phyloP scores from a whole-genome alignment of 35 echinoderm and acorn worm species.

The Chiridota heheva region DNA sequence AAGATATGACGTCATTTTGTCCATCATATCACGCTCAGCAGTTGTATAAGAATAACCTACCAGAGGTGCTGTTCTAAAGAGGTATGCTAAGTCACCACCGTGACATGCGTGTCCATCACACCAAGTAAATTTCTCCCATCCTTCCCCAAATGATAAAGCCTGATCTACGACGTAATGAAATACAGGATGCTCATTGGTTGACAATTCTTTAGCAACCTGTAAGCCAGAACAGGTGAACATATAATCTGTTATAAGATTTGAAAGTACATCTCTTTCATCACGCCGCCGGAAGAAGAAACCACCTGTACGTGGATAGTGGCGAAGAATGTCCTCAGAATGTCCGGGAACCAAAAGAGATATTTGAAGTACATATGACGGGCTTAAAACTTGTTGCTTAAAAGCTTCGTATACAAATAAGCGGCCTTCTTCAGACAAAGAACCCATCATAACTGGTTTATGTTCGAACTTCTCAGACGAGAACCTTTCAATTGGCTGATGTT shows the following conservation, averaged over 20 bases:
- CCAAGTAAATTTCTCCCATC: conserved; percentile 3
- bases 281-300: no score
- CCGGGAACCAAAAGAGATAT: conserved; percentile 17
- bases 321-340: conserved; percentile 2
- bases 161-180: conserved; percentile 69
- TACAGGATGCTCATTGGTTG: background rate
- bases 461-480: conserved; percentile 31
- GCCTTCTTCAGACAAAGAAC: conserved; percentile 40
- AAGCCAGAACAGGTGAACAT: conserved; percentile 29
- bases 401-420: conserved; percentile 23
- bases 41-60: conserved; percentile 22
- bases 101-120: conserved; percentile 44
- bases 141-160: conserved; percentile 28
- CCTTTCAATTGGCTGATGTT: conserved; percentile 15
- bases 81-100: conserved; percentile 45
- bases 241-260: conserved; percentile 6
- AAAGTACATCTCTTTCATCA: conserved; percentile 39
- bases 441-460: conserved; percentile 48
- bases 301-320: conserved; percentile 14
- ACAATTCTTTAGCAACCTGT: conserved; percentile 10
- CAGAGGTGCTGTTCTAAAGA: conserved; percentile 35
- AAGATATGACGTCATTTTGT: conserved; percentile 36
- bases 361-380: background rate
- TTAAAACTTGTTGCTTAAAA: background rate
- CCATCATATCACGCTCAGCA: background rate